phyloP scores from a whole-genome alignment of 2,797 vertebrate species.

The Myoxocephalus aenaeus region DNA sequence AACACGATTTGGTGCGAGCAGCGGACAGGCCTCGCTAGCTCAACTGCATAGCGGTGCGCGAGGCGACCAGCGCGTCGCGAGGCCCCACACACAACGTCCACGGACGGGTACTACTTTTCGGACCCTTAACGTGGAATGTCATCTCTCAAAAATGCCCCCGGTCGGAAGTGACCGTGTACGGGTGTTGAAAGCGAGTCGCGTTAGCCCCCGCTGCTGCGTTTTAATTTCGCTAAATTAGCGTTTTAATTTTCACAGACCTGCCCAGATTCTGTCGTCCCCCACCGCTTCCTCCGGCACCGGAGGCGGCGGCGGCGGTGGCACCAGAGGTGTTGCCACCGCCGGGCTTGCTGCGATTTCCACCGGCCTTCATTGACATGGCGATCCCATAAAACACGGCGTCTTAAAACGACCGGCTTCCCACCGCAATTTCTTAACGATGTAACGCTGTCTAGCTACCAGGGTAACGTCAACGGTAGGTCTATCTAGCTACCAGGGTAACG shows the following conservation, averaged over 20 bases:
- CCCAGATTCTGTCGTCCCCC: conserved; percentile 90
- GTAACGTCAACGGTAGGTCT: conserved; percentile 66
- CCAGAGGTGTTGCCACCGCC: conserved; percentile 87
- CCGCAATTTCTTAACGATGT: conserved; percentile 57
- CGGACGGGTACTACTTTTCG: conserved; percentile 59
- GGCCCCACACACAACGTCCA: conserved; percentile 64
- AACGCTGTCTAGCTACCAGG: conserved; percentile 45
- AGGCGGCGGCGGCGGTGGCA: conserved; percentile 69
- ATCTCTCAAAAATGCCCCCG: conserved; percentile 53
- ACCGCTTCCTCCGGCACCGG: conserved; percentile 82
- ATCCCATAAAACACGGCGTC: conserved; percentile 90
- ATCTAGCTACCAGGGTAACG: conserved; percentile 65
- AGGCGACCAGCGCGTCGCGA: conserved; percentile 68
- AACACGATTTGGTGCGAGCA: conserved; percentile 40
- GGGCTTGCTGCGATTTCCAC: conserved; percentile 92
- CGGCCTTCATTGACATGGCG: conserved; percentile 96
- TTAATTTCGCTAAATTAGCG: conserved; percentile 24
- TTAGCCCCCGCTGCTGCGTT: conserved; percentile 3
- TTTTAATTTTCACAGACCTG: conserved; percentile 88
- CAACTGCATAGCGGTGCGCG: conserved; percentile 54
- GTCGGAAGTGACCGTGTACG: neutral
- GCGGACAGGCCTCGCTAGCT: conserved; percentile 71
- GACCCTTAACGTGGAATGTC: conserved; percentile 64
- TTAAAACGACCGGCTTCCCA: conserved; percentile 70
- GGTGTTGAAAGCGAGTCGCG: neutral